Evolutionary conservation across 2,113 vertebrate genomes (phyloP), one percentile per base, ranked within the genome.

Genomic region (Gobiocypris rarus): DNA sequence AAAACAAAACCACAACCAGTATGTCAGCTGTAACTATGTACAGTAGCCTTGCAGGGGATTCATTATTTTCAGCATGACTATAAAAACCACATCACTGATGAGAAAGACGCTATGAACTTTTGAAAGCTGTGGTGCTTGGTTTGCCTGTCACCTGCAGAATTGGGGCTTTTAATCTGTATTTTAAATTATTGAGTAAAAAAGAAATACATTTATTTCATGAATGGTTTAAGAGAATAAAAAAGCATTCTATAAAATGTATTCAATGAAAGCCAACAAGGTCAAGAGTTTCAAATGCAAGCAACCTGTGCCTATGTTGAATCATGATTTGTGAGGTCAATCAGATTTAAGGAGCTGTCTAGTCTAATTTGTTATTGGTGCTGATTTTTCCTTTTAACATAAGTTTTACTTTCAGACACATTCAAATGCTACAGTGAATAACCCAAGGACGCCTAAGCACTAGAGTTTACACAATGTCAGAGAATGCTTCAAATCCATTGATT

Each of bases 61-160:
- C 13, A 5, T 84, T 50, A 59, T 79, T 34, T 34, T 3, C 31
- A 31, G 31, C 31, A 31, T 31, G 38, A 48, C 43, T 52, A 26
- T 45, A 58, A 70, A 77, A 79, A 73, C 41, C 43, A 67, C 59
- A 80, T 65, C 9, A 31, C n/a, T 80, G 58, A 19, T 80, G 48
- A 28, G 3, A 59, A 19, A 26, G 38, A n/a, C 2, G 17, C 26
- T 34, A 31, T 81, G 15, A 10, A 67, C 59, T n/a, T 67, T 50
- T 19, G 43, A 80, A 67, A 67, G 15, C 38, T 9, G 24, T 52
- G 13, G 34, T 61, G 1, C 59, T 67, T n/a, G 3, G 15, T 65
- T 50, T 63, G 56, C 43, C 59, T 67, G 50, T 81, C 26, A 28
- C 78, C 43, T 67, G 9, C 43, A 67, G 15, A 17, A 6, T 26